phyloP scores from a whole-genome alignment of 2,797 vertebrate species.

The Parotocinclus haroldoi region DNA sequence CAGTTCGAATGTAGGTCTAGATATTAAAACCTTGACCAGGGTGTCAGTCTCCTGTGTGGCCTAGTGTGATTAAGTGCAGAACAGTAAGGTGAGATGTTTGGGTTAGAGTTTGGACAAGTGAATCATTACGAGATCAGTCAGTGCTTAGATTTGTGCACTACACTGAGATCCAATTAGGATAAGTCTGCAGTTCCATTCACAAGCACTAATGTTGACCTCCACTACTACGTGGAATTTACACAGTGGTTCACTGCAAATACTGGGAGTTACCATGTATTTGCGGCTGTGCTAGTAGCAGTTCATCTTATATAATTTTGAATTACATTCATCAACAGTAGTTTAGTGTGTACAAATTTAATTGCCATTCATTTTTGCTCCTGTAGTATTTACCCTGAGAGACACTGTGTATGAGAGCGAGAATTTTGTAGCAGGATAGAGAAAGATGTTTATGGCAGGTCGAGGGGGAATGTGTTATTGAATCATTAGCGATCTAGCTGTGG shows the following conservation, averaged over 20 bases:
- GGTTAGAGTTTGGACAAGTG: conserved; percentile 10
- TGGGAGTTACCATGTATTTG: too few species aligned
- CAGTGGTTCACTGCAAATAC: conserved; percentile 6
- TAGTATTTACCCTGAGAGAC: not conserved
- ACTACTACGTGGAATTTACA: not conserved
- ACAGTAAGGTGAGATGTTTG: not conserved
- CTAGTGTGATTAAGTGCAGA: too few species aligned
- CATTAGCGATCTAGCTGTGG: conserved; percentile 66
- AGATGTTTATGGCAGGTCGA: conserved; percentile 44
- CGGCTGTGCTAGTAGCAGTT: not conserved
- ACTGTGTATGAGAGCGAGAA: not conserved
- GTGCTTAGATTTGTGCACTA: not conserved
- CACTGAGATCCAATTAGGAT: conserved; percentile 8
- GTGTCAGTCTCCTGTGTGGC: too few species aligned
- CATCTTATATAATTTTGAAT: too few species aligned
- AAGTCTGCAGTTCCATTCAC: conserved; percentile 2
- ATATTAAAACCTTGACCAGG: too few species aligned
- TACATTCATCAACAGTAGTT: too few species aligned
- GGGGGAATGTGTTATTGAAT: conserved; percentile 67
- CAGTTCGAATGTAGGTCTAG: too few species aligned
- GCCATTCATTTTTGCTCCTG: not conserved
- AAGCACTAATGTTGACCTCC: not conserved
- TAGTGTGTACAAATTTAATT: too few species aligned
- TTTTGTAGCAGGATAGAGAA: conserved; percentile 26
- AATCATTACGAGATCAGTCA: conserved; percentile 6